These are phyloP conservation scores for Agrotis clavis DNA, from an alignment of 2,888 invertebrate species.

Conservation along the genomic window DNA sequence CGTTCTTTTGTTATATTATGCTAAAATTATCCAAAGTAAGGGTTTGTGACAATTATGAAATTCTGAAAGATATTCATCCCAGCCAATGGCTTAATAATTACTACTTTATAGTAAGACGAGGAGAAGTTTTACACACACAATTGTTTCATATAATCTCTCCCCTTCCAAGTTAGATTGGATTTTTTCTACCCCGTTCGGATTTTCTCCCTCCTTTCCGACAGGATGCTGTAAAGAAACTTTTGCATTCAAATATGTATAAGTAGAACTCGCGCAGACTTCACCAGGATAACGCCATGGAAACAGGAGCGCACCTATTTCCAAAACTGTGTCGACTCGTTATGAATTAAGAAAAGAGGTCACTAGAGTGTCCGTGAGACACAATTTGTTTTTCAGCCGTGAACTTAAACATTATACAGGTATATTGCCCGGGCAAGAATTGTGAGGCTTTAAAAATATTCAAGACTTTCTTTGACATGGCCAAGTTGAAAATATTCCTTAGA, in stretches of 20 bases:
- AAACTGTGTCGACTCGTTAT: conserved; percentile 39
- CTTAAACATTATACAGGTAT: conserved; percentile 12
- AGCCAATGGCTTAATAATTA: no score
- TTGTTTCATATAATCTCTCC: conserved; percentile 33
- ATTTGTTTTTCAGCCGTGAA: conserved; percentile 25
- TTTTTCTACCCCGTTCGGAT: conserved; percentile 40
- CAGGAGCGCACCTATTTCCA: conserved; percentile 26
- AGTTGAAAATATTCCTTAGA: background rate
- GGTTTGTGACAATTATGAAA: no score
- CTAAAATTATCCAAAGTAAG: no score
- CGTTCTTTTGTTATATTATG: no score
- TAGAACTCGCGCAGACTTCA: conserved; percentile 25
- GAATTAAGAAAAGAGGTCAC: conserved; percentile 37
- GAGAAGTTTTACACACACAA: conserved; percentile 22
- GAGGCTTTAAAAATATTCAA: background rate
- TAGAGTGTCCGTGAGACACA: background rate
- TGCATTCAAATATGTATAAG: conserved; percentile 42
- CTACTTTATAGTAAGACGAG: background rate
- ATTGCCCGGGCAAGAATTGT: background rate
- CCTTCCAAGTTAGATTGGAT: conserved; percentile 47
- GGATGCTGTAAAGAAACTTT: conserved; percentile 34
- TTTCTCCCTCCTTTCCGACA: background rate
- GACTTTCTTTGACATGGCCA: background rate
- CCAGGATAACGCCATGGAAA: conserved; percentile 33
- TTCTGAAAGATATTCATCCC: no score